Evolutionary conservation across 2,888 invertebrate genomes (phyloP), one percentile per base, ranked within the genome.

Genomic region (Lasioglossum pauxillum): DNA sequence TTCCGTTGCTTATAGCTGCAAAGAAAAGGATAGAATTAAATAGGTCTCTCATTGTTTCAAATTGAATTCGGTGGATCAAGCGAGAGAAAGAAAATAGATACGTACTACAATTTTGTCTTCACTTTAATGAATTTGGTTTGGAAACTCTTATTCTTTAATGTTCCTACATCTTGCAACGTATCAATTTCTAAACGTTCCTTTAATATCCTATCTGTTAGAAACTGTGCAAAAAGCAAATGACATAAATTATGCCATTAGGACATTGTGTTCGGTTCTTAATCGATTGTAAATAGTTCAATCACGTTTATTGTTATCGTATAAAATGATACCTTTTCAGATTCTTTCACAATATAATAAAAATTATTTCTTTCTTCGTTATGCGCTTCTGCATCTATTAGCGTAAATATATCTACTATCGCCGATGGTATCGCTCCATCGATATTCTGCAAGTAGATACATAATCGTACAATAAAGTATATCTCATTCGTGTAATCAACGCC

Each of bases 1-100:
- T 99, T 99, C 92, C 99, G 97, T 95, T 99, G 99, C 95, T 99
- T 99, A 95, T 99, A 99, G 95, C 99, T 99, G 95, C 87, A 97
- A 97, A 84, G 86, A 78, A 97, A 97, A 84, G 86, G 75, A 23
- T 27, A 49, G 7, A 38, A 53, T 73, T 23, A 44, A 23, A 67
- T n/a, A 41, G n/a, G 31, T 64, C 38, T 31, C 27, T 23, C 23
- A 23, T 38, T 0, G 1, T n/a, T 31, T 27, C 31, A 16, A 16
- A 67, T 0, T 27, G 12, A 16, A 5, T n/a, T 19, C 41, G 23
- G 35, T 35, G 16, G 14, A 69, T 57, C 7, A 1, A 46, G 12
- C 23, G 1, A 38, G 5, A 35, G 41, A 44, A 41, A 14, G 19
- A 53, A 8, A 64, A 16, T 14, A 44, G 74, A 91, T 95, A 98